Conservation (phyloP, 2,113 vertebrate species). For the Rhipidura dahli region DNA sequence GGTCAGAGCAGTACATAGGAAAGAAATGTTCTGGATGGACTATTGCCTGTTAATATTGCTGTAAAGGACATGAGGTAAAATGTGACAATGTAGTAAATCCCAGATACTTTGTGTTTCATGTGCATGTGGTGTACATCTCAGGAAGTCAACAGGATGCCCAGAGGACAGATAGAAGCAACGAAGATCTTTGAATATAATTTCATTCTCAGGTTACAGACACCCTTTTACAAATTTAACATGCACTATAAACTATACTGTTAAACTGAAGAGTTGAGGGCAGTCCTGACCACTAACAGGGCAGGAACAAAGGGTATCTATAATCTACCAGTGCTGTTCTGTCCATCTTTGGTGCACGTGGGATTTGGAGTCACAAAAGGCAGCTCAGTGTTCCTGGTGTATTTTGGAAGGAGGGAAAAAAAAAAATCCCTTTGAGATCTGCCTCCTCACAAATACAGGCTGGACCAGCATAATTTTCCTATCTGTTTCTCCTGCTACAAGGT, state of each 20-base stretch:
- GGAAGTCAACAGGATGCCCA: background rate
- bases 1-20: background rate
- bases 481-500: background rate
- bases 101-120: background rate
- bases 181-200: background rate
- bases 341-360: accelerated
- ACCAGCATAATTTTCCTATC: background rate
- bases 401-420: background rate
- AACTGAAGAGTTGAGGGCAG: background rate
- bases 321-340: background rate
- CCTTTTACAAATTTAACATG: background rate
- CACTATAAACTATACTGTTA: background rate
- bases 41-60: background rate
- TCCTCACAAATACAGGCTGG: background rate
- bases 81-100: background rate
- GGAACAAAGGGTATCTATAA: background rate
- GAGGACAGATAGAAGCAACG: background rate
- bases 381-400: background rate
- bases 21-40: background rate
- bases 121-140: background rate
- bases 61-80: accelerated
- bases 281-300: background rate
- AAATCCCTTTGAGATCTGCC: background rate
- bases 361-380: background rate
- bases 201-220: background rate